Conservation (phyloP, 2,113 vertebrate species). For the Heterochromis multidens region DNA sequence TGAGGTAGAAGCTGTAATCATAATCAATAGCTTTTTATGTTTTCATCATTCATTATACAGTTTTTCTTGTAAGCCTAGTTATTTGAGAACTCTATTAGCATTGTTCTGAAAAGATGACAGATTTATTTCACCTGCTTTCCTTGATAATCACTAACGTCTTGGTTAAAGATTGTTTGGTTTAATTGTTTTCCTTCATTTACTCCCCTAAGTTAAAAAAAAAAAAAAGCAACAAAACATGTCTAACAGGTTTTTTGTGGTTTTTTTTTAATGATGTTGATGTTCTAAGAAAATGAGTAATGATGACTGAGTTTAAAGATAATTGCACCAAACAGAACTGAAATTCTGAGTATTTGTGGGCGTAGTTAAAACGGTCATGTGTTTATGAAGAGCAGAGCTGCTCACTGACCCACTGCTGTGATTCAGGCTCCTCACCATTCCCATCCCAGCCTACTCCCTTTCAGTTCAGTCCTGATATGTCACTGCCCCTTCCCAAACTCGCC, state of each 20-base stretch:
- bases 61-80: neutral
- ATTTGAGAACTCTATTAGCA: neutral
- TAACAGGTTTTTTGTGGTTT: neutral
- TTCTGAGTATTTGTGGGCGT: conserved; percentile 1
- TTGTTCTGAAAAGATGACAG: neutral
- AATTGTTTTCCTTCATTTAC: neutral
- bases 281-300: neutral
- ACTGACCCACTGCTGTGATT: conserved; percentile 30
- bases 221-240: neutral
- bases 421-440: neutral
- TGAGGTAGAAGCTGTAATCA: neutral
- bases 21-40: neutral
- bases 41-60: neutral
- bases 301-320: neutral
- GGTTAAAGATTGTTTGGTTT: neutral
- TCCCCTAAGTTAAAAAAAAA: neutral
- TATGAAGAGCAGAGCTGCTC: neutral
- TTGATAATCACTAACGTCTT: neutral
- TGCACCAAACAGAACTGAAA: neutral
- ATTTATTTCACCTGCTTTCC: neutral
- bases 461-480: neutral
- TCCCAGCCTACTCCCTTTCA: neutral
- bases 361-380: conserved; percentile 26
- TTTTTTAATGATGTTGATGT: neutral
- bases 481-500: neutral